Base-by-base conservation (phyloP, 2,888 invertebrate species). In the Drosophila quinaria region DNA sequence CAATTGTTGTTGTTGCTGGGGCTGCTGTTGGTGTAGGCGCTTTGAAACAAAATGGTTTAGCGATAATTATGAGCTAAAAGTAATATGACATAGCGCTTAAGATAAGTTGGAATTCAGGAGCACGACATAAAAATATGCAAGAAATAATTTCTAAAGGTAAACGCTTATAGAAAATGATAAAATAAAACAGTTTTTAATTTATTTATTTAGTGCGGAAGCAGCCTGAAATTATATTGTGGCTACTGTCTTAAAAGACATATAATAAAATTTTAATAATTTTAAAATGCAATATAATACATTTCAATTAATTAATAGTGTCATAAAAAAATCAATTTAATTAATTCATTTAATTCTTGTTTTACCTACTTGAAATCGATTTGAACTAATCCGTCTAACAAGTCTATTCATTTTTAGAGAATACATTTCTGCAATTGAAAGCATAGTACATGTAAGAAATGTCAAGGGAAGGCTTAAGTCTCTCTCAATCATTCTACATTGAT, bases 1-100 rank as follows among this genome's bases (percentile, higher is more conserved):
- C 49, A 39, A 39, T 15, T 62, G 70, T 44, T 56, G 55, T 33
- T 66, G 60, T 11, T 59, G 64, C n/a, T 25, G 44, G 33, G 46
- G 65, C 25, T 42, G 65, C 29, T 41, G 54, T 2, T 33, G 58
- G 49, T 47, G 78, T 68, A 49, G 61, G 71, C 60, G 70, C 44
- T 50, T 22, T 60, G 60, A 46, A 66, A 66, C 78, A 70, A 77
- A 77, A 77, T 74, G 66, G 54, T 66, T 74, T 71, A 66, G 70
- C 72, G 87, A 84, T 84, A 84, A 78, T 72, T 80, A 72, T 52
- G 74, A 73, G 78, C 70, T 81, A 80, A 87, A 78, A 80, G 70
- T 72, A 77, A 79, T 64, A 63, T 76, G 69, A 62, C 81, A 73
- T 78, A 79, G 60, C 72, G 71, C 69, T 69, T 71, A 50, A 79